A percentile compares a stretch with the other conserved stretches of the same genome.
These are phyloP conservation scores for Anguilla japonica DNA, from an alignment of 2,113 vertebrate species.

Conservation along the genomic window DNA sequence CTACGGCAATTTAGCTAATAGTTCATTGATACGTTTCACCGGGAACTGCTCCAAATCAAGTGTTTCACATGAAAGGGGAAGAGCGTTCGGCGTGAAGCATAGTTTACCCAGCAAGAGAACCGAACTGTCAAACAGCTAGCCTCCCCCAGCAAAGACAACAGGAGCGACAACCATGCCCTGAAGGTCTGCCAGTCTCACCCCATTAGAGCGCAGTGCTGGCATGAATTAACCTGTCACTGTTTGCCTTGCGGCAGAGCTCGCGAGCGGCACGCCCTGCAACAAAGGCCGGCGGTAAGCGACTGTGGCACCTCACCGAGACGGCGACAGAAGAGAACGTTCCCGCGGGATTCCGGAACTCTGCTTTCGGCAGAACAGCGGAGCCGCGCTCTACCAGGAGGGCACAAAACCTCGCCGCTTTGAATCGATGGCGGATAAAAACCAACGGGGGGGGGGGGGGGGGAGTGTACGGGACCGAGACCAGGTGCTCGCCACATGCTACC, in stretches of 20 bases:
- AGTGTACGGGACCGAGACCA: not conserved
- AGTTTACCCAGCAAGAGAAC: not conserved
- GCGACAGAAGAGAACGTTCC: not conserved
- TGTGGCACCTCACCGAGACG: not conserved
- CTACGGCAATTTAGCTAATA: not conserved
- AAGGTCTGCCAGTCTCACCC: not conserved
- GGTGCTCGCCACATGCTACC: not conserved
- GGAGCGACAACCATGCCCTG: not conserved
- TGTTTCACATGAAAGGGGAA: not conserved
- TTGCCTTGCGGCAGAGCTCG: not conserved
- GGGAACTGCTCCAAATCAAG: not conserved
- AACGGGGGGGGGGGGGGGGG: too few species aligned
- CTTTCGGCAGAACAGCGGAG: not conserved
- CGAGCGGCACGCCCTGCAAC: not conserved
- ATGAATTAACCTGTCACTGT: conserved; percentile 5
- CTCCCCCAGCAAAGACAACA: not conserved
- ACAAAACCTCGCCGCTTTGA: not conserved
- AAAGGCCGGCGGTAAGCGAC: not conserved
- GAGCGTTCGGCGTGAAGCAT: not conserved
- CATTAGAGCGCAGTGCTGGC: conserved; percentile 9
- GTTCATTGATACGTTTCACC: not conserved
- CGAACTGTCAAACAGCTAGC: conserved; percentile 13
- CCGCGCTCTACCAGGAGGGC: not conserved
- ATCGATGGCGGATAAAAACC: not conserved
- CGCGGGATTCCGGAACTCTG: not conserved